These are phyloP conservation scores for Ursus arctos DNA, from an alignment of 2,113 vertebrate species.

Conservation along the genomic window DNA sequence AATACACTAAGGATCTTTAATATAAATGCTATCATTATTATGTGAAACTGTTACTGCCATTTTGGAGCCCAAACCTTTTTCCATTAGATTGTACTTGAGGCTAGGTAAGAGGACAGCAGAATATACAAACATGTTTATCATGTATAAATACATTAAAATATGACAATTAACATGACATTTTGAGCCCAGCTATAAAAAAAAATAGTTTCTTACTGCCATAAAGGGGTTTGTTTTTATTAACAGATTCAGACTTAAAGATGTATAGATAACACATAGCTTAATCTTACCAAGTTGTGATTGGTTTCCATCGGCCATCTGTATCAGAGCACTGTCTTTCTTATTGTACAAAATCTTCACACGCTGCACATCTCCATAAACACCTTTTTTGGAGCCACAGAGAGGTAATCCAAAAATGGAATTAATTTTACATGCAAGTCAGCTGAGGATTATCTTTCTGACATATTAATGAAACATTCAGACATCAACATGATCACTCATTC, in stretches of 20 bases:
- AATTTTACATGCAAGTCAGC: constrained; percentile 89
- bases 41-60: background rate
- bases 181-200: background rate
- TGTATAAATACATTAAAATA: background rate
- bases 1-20: background rate
- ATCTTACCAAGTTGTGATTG: constrained; percentile 98
- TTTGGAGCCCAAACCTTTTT: background rate
- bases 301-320: constrained; percentile 98
- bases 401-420: constrained; percentile 90
- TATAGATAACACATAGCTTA: constrained; percentile 40
- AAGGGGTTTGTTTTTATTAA: background rate
- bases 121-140: background rate
- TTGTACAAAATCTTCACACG: constrained; percentile 99
- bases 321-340: constrained; percentile 99
- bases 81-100: background rate
- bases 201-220: background rate
- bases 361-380: constrained; percentile 98
- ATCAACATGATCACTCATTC: constrained; percentile 90
- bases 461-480: constrained; percentile 92
- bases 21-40: background rate
- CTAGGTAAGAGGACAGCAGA: background rate
- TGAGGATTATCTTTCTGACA: constrained; percentile 86
- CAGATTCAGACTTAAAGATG: background rate
- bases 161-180: background rate
- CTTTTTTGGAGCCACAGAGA: constrained; percentile 93